Evolutionary conservation across 2,797 vertebrate genomes (phyloP).

Genomic region (Sebastes aleutianus): DNA sequence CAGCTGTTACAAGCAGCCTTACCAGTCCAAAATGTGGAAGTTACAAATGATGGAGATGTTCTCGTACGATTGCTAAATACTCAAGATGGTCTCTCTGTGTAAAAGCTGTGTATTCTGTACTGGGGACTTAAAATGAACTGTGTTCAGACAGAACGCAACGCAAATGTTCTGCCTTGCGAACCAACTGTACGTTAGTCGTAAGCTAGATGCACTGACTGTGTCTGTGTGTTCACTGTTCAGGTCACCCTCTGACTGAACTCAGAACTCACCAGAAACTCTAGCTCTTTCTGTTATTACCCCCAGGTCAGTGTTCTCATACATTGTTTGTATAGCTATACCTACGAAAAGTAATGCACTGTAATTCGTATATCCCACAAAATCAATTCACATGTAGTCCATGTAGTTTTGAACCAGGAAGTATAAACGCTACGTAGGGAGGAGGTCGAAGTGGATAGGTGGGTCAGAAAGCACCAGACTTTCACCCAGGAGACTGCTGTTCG

Average conservation of each 20-base stretch:
- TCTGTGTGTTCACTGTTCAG: not conserved
- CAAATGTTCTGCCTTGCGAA: not conserved
- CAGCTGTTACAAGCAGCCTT: not conserved
- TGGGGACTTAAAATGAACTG: not conserved
- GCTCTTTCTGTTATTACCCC: not conserved
- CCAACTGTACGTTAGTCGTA: not conserved
- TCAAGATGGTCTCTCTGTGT: not conserved
- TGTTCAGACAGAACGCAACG: not conserved
- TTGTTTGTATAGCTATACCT: too few species aligned
- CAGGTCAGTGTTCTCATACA: too few species aligned
- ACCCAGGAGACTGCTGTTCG: not conserved
- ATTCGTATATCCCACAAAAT: not conserved
- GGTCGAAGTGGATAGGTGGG: not conserved
- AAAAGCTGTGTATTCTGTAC: not conserved
- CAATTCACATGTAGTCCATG: not conserved
- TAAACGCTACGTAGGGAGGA: not conserved
- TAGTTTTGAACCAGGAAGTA: not conserved
- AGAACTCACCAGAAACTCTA: not conserved
- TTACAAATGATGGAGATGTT: not conserved
- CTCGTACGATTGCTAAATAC: not conserved
- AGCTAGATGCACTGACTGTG: not conserved
- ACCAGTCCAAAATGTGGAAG: not conserved
- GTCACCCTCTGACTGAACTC: not conserved
- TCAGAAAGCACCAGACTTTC: not conserved
- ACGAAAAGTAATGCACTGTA: rapidly evolving